Evolutionary conservation across 2,888 invertebrate genomes (phyloP).

Genomic region (Capitulum mitella): DNA sequence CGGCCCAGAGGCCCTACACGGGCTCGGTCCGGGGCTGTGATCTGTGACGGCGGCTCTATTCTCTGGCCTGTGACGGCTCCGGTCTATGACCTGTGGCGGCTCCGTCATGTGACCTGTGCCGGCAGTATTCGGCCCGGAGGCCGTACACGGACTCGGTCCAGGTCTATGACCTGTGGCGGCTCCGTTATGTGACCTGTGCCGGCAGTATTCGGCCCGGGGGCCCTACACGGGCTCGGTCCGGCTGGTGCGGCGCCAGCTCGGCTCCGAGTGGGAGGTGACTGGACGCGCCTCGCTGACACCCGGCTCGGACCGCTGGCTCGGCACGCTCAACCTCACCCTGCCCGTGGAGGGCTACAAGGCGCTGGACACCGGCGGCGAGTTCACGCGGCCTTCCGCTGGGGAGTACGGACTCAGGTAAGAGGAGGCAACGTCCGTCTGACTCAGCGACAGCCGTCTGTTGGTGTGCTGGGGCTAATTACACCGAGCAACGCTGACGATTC

Average conservation of each 20-base stretch:
- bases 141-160: neutral
- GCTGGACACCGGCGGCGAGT: neutral
- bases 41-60: too few species aligned
- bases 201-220: neutral
- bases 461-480: too few species aligned
- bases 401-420: neutral
- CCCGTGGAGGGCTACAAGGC: constrained; percentile 7
- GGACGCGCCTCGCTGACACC: neutral
- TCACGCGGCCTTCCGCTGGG: neutral
- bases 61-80: too few species aligned
- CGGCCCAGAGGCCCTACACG: neutral
- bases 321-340: neutral
- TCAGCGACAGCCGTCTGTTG: too few species aligned
- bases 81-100: too few species aligned
- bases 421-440: too few species aligned
- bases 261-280: neutral
- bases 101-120: too few species aligned
- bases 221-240: neutral
- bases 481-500: too few species aligned
- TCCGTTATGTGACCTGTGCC: too few species aligned
- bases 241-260: neutral
- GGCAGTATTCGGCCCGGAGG: too few species aligned
- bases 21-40: neutral
- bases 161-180: too few species aligned
- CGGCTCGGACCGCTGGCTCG: too few species aligned